These are phyloP conservation scores for Torymus tubicola DNA, from an alignment of 2,888 invertebrate genomes.

Conservation along the genomic window DNA sequence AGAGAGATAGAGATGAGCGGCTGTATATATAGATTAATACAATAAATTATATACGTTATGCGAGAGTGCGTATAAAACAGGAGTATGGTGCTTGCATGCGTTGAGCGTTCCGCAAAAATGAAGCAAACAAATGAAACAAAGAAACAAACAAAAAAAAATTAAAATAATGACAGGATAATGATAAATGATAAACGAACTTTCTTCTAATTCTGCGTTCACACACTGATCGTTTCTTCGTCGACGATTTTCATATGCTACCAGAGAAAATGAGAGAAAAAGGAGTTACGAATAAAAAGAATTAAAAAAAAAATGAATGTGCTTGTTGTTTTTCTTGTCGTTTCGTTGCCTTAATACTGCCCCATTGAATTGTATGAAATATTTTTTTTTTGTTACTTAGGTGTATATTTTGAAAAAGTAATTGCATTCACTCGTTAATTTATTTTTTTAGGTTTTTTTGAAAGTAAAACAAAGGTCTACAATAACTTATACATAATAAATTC, in stretches of 20 bases:
- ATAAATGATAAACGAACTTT: conserved; percentile 45
- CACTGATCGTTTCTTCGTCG: conserved; percentile 57
- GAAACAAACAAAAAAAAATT: conserved; percentile 27
- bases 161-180: too few species aligned
- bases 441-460: too few species aligned
- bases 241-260: conserved; percentile 60
- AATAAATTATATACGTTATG: conserved; percentile 38
- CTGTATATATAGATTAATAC: conserved; percentile 51
- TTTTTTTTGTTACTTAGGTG: too few species aligned
- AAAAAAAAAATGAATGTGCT: conserved; percentile 26
- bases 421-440: too few species aligned
- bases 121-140: conserved; percentile 26
- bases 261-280: conserved; percentile 52
- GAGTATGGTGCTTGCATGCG: too few species aligned
- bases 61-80: conserved; percentile 10
- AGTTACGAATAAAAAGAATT: conserved; percentile 56
- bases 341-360: too few species aligned
- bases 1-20: not conserved
- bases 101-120: conserved; percentile 40
- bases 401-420: too few species aligned
- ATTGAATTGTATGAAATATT: too few species aligned
- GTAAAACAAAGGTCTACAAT: too few species aligned
- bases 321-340: not conserved
- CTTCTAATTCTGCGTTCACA: conserved; percentile 57
- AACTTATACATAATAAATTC: too few species aligned